A percentile compares a stretch with the other conserved stretches of the same genome.
These are phyloP conservation scores for Amphiprion clarkii DNA, from an alignment of 2,797 vertebrate genomes.

Conservation along the genomic window DNA sequence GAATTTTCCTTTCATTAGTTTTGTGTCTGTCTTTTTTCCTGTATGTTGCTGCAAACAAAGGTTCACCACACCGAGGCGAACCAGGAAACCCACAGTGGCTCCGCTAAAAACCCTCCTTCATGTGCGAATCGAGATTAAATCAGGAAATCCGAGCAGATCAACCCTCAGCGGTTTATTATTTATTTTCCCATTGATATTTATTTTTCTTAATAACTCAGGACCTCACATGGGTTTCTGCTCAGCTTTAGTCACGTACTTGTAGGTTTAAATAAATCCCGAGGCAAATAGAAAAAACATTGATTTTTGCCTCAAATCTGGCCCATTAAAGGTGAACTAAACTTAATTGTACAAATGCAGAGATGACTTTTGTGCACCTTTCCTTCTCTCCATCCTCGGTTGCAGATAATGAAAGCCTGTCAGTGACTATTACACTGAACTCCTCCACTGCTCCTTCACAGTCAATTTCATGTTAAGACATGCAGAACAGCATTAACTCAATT, in stretches of 20 bases:
- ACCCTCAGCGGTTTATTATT: constrained; percentile 60
- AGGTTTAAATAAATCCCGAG: constrained; percentile 41
- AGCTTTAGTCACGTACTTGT: constrained; percentile 17
- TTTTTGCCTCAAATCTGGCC: not conserved
- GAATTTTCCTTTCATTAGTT: constrained; percentile 69
- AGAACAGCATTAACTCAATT: constrained; percentile 45
- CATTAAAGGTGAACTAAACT: not conserved
- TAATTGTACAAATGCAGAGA: constrained; percentile 11
- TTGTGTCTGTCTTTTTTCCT: not conserved
- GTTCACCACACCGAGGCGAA: constrained; percentile 56
- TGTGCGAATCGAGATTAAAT: constrained; percentile 53
- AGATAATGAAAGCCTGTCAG: constrained; percentile 38
- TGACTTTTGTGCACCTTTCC: not conserved
- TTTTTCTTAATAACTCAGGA: constrained; percentile 63
- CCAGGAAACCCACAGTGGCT: constrained; percentile 34
- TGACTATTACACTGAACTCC: constrained; percentile 31
- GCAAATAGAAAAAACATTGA: constrained; percentile 4
- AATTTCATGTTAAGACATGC: constrained; percentile 43
- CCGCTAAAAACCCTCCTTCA: constrained; percentile 50
- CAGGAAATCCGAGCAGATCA: constrained; percentile 56
- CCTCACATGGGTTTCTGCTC: constrained; percentile 22
- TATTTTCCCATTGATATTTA: constrained; percentile 30
- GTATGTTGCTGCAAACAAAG: constrained; percentile 55
- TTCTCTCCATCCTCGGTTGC: constrained; percentile 21
- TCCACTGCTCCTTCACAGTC: constrained; percentile 33